Evolutionary conservation across 1,140 invertebrate species (phyloP).

Genomic region (Drosophila triauraria): DNA sequence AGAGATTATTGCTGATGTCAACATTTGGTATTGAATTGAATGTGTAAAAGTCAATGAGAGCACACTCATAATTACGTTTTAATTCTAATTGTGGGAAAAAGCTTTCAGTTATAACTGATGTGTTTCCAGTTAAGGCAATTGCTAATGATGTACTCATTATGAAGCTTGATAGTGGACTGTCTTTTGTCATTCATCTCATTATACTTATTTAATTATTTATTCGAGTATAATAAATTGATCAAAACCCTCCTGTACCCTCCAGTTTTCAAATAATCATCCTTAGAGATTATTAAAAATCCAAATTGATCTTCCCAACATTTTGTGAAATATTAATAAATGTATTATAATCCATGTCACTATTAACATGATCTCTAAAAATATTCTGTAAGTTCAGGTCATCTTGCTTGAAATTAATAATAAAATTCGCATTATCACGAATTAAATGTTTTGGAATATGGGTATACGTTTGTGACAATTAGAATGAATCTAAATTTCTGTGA

Average conservation of each 20-base stretch:
- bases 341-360: neutral
- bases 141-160: neutral
- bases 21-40: neutral
- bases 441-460: neutral
- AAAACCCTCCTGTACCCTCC: neutral
- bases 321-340: neutral
- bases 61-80: neutral
- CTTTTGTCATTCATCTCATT: neutral
- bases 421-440: neutral
- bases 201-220: neutral
- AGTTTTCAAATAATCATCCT: neutral
- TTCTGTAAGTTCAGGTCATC: neutral
- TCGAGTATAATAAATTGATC: neutral
- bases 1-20: neutral
- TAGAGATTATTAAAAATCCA: neutral
- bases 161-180: neutral
- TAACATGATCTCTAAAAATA: neutral
- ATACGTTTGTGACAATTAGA: too few relatives aligned
- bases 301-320: neutral
- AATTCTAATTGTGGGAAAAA: too few relatives aligned
- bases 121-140: neutral
- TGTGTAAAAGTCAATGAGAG: neutral
- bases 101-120: too few relatives aligned
- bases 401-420: neutral
- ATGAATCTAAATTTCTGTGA: too few relatives aligned